Base-by-base conservation (phyloP, 2,113 vertebrate genomes). In the Sander vitreus region DNA sequence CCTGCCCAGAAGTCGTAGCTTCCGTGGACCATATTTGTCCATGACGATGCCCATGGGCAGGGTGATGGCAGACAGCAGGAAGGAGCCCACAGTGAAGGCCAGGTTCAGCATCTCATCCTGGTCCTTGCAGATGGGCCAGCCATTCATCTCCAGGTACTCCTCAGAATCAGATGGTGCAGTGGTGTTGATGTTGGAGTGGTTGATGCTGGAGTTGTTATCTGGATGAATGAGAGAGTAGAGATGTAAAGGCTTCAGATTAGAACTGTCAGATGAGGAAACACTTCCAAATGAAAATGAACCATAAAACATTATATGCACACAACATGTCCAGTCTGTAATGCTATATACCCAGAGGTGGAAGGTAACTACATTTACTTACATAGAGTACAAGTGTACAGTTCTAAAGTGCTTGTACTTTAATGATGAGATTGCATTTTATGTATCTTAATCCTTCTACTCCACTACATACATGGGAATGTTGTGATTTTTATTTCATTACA, bases 51-150 rank as follows among this genome's bases (percentile, higher is more conserved):
- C 98, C 87, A 99, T 88, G 19, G 98, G 98, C 81, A 99, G 93
- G 0, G 97, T 98, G 94, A 99, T 99, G 53, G 98, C 98, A 0
- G 97, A 99, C 79, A 99, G 96, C 89, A 99, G 94, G 93, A 99
- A 99, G 90, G 98, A 99, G 81, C 98, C 98, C 1, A 99, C 93
- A 0, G 98, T 99, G 95, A 99, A 99, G 54, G 98, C 98, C 94
- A 99, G 83, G 91, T 99, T 99, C 43, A 99, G 93, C 97, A 98
- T 99, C 88, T 99, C 98, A 0, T 99, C 98, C 93, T 99, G 98
- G 78, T 97, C 97, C 0, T 97, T 96, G 93, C 98, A 99, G 90
- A 97, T 97, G 43, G 95, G 93, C 98, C 98, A 99, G 77, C 92
- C 94, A 0, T 97, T 97, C 90, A 97, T 92, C 58, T 88, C 82